Evolutionary conservation across 1,140 invertebrate species (phyloP), one percentile per base, ranked within the genome.

Genomic region (Lithobius niger): DNA sequence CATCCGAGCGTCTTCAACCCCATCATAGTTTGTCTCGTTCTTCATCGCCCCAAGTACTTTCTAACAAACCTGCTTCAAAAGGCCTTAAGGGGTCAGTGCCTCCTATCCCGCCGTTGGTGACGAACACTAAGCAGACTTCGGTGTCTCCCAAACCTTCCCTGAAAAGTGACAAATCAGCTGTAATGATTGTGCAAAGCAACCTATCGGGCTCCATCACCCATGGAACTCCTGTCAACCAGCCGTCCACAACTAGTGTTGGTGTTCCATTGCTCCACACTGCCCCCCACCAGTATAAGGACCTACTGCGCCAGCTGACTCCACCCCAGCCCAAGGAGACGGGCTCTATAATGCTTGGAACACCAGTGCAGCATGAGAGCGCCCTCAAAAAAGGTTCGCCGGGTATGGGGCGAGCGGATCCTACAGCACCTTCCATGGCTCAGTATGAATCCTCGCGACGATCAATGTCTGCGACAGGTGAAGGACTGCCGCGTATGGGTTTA

Each of bases 331-430:
- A 79, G 61, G 85, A 88, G 62, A 78, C 82, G 57, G 90, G 91
- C 1, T 94, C 89, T 0, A 95, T 96, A 6, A 96, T 89, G 0
- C 88, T 92, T 64, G 89, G 88, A 0, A 92, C 88, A 0, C 88
- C 88, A 0, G 79, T 91, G 0, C 82, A 66, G 21, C 63, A 66
- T 42, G 68, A 72, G 36, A 45, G 43, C 16, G n/a, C 2, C 18
- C 2, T 22, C 15, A 55, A 54, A 15, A 61, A 63, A 42, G 59
- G 2, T 36, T 25, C 22, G 26, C 56, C 24, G 15, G 19, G 25
- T 25, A 50, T 21, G 3, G 18, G 43, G 4, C 13, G 48, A 4
- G 25, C 48, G 6, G 48, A 50, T 3, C 21, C 48, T 10, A 22
- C 48, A 27, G 52, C 4, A 53, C 48, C 43, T 57, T 61, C 25